These are phyloP conservation scores for Siphamia tubifer DNA, from an alignment of 2,113 vertebrate genomes.

Conservation along the genomic window DNA sequence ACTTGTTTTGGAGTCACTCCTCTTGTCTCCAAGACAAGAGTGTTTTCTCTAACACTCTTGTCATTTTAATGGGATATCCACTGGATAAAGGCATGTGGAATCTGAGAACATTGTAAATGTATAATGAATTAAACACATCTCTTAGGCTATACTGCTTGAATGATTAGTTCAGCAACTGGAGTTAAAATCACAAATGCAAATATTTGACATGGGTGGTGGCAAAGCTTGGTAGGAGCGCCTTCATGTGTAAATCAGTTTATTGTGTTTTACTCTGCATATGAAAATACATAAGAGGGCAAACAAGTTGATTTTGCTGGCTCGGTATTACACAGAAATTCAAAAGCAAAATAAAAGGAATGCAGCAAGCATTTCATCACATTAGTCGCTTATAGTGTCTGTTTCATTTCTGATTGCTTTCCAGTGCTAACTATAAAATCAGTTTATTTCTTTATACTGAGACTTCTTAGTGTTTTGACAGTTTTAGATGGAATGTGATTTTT, in stretches of 20 bases:
- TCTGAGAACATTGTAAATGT: not conserved
- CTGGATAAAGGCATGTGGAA: not conserved
- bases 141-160: not conserved
- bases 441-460: too few relatives aligned
- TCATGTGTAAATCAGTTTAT: conserved; percentile 34
- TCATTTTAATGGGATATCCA: not conserved
- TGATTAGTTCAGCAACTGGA: conserved; percentile 3
- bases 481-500: too few relatives aligned
- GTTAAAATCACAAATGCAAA: conserved; percentile 46
- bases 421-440: too few relatives aligned
- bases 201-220: conserved; percentile 32
- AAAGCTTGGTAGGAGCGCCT: conserved; percentile 48
- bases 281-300: conserved; percentile 35
- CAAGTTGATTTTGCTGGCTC: conserved; percentile 45
- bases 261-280: conserved; percentile 31
- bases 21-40: too few relatives aligned
- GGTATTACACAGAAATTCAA: conserved; percentile 28
- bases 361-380: not conserved
- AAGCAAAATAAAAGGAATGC: conserved; percentile 25
- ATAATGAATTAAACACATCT: not conserved
- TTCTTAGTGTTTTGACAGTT: too few relatives aligned
- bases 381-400: too few relatives aligned
- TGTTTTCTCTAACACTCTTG: not conserved
- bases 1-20: too few relatives aligned
- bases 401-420: too few relatives aligned